Conservation (phyloP, 2,888 invertebrate species). For the Euspilapteryx auroguttella region DNA sequence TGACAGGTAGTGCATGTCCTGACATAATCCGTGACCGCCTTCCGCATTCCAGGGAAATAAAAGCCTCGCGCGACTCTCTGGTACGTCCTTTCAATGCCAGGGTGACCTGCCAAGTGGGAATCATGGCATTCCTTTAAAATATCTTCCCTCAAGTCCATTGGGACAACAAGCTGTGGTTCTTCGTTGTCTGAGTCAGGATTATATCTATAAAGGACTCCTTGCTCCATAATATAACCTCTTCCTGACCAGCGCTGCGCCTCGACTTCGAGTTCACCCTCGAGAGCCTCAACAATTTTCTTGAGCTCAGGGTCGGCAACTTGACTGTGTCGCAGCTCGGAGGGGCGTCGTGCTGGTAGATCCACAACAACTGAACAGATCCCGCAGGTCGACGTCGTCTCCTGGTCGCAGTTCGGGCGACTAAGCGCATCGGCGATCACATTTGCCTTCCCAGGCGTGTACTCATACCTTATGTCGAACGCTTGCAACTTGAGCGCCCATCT, state of each 20-base stretch:
- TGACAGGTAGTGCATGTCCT: constrained; percentile 8
- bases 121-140: constrained; percentile 11
- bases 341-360: constrained; percentile 2
- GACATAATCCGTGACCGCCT: background rate
- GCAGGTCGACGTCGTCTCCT: no score
- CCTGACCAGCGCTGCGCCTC: constrained; percentile 8
- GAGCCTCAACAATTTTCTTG: constrained; percentile 7
- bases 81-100: constrained; percentile 1
- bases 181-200: constrained; percentile 5
- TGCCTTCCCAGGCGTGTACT: no score
- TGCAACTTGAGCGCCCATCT: no score
- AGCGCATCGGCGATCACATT: constrained; percentile 9
- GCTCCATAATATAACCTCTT: constrained; percentile 5
- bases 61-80: constrained; percentile 1
- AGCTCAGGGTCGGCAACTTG: constrained; percentile 8
- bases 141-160: constrained; percentile 7
- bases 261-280: constrained; percentile 8
- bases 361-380: no score
- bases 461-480: constrained; percentile 17
- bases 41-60: constrained; percentile 6
- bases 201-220: constrained; percentile 8
- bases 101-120: constrained; percentile 12
- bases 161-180: constrained; percentile 8
- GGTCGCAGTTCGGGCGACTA: no score
- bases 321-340: no score